phyloP scores from a whole-genome alignment of 2,888 invertebrate genomes.

The Brassicogethes aeneus region DNA sequence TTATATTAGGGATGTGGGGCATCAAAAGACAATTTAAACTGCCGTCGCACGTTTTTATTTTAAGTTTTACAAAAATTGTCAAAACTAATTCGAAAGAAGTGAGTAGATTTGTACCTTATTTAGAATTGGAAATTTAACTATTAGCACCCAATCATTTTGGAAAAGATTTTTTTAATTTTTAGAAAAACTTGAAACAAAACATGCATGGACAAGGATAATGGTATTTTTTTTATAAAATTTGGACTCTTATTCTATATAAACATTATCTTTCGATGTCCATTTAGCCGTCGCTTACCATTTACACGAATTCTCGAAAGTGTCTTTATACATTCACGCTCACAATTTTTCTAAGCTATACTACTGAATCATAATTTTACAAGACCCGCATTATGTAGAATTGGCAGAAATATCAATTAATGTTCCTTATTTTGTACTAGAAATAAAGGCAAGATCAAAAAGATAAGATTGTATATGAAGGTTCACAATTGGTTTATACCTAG shows the following conservation, averaged over 20 bases:
- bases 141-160: no score
- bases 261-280: slow-evolving; percentile 16
- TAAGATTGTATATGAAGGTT: no score
- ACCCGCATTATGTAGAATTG: slow-evolving; percentile 38
- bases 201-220: no score
- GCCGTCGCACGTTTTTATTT: no score
- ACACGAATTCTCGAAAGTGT: slow-evolving; percentile 18
- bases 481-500: no score
- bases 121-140: no score
- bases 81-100: no score
- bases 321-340: slow-evolving; percentile 8
- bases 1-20: not conserved
- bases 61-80: no score
- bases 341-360: slow-evolving; percentile 28
- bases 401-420: slow-evolving; percentile 32
- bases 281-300: not conserved
- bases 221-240: slow-evolving; percentile 26
- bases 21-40: not conserved
- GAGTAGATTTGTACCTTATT: no score
- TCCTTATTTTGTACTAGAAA: no score
- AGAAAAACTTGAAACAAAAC: no score
- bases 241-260: slow-evolving; percentile 22
- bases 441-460: not conserved
- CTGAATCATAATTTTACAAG: slow-evolving; percentile 19
- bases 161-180: no score